phyloP scores from a whole-genome alignment of 2,113 vertebrate species.

The Syngnathoides biaculeatus region DNA sequence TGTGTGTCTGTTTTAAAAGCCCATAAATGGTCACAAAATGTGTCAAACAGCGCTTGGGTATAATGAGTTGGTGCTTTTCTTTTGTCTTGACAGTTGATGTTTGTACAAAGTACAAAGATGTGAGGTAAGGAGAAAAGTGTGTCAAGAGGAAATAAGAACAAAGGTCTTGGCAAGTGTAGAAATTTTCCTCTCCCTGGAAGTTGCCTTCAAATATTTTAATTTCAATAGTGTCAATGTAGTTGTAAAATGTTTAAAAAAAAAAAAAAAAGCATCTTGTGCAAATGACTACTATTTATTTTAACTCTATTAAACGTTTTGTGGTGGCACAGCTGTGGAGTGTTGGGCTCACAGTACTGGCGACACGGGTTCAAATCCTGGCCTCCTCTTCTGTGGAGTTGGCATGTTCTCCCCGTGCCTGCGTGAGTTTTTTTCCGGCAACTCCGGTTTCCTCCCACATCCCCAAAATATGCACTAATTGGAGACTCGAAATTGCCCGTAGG shows the following conservation, averaged over 20 bases:
- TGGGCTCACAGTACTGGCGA: no score
- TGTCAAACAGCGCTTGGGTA: not conserved
- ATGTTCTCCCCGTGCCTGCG: no score
- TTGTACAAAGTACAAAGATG: not conserved
- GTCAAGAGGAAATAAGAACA: conserved; percentile 18
- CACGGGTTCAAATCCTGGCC: no score
- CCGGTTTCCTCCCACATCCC: no score
- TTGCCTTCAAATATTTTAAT: not conserved
- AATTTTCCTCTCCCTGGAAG: conserved; percentile 4
- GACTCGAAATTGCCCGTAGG: no score
- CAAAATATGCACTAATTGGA: no score
- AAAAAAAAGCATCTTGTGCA: not conserved
- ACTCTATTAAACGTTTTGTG: not conserved
- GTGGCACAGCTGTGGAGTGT: no score
- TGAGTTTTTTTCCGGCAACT: no score
- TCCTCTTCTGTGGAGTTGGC: no score
- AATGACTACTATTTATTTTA: not conserved
- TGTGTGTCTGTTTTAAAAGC: not conserved
- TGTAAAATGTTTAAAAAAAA: not conserved
- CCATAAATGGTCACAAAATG: not conserved
- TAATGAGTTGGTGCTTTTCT: not conserved
- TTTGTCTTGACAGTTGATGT: not conserved
- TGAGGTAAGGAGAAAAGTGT: not conserved
- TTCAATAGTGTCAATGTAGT: not conserved
- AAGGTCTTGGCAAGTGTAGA: conserved; percentile 23